phyloP scores from a whole-genome alignment of 2,888 invertebrate genomes.

The Temnothorax unifasciatus region DNA sequence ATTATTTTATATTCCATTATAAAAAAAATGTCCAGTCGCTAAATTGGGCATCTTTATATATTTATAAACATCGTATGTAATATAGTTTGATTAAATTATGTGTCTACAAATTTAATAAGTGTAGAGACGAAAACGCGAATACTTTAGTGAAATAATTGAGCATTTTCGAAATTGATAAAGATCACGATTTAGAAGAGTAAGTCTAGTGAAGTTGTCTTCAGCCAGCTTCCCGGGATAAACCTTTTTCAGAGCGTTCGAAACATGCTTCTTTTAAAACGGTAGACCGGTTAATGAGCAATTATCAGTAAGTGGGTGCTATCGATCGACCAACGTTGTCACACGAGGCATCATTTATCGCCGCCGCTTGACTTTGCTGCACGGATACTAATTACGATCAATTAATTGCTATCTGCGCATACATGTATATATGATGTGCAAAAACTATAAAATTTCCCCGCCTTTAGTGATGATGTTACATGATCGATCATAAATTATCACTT shows the following conservation, averaged over 20 bases:
- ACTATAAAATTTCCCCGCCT: slow-evolving; percentile 22
- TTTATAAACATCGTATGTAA: background rate
- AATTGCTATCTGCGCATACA: slow-evolving; percentile 29
- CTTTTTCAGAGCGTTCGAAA: background rate
- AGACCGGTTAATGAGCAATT: slow-evolving; percentile 56
- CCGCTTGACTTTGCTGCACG: slow-evolving; percentile 20
- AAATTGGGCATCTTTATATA: background rate
- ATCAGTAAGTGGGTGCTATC: slow-evolving; percentile 55
- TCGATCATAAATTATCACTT: background rate
- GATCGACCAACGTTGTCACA: slow-evolving; percentile 51
- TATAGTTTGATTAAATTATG: background rate
- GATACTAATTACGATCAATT: slow-evolving; percentile 51
- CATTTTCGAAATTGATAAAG: background rate
- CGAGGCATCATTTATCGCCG: slow-evolving; percentile 30
- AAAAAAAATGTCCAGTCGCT: background rate
- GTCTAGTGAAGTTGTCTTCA: background rate
- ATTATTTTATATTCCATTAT: background rate
- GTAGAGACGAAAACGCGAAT: background rate
- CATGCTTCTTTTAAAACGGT: slow-evolving; percentile 32
- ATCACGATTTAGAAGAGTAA: background rate
- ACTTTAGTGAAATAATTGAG: background rate
- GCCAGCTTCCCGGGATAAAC: background rate
- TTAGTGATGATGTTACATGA: slow-evolving; percentile 5
- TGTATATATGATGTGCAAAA: background rate
- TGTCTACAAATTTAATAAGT: background rate